These are phyloP conservation scores for Cryptocheilus praepositus DNA, from an alignment of 2,888 invertebrate genomes.

Conservation along the genomic window DNA sequence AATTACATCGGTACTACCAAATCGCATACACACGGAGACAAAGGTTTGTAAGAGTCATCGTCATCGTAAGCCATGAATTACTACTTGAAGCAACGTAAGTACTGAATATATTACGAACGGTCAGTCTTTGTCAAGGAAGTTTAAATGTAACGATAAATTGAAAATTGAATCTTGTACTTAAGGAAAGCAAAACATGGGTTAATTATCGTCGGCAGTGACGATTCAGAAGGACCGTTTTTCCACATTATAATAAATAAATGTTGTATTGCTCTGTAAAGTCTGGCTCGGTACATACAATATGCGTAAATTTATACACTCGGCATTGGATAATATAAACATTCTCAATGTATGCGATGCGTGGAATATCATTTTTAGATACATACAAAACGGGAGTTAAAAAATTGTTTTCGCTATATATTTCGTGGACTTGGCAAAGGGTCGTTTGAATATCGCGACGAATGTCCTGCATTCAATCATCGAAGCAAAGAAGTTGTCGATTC, in stretches of 20 bases:
- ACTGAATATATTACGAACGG: slow-evolving; percentile 37
- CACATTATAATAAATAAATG: slow-evolving; percentile 62
- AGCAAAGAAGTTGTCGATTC: slow-evolving; percentile 14
- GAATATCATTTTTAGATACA: slow-evolving; percentile 30
- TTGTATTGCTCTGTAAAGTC: slow-evolving; percentile 62
- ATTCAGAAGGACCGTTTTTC: slow-evolving; percentile 37
- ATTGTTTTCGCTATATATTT: slow-evolving; percentile 18
- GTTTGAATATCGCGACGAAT: slow-evolving; percentile 34
- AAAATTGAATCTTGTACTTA: neutral
- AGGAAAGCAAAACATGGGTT: slow-evolving; percentile 16
- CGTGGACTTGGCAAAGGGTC: slow-evolving; percentile 26
- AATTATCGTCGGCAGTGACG: slow-evolving; percentile 45
- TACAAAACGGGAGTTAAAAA: slow-evolving; percentile 18
- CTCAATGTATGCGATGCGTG: slow-evolving; percentile 50
- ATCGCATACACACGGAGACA: slow-evolving; percentile 19
- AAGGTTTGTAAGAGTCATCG: slow-evolving; percentile 32
- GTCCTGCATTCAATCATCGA: slow-evolving; percentile 49
- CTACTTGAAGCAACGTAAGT: slow-evolving; percentile 19
- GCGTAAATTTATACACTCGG: slow-evolving; percentile 54
- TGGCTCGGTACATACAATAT: slow-evolving; percentile 60
- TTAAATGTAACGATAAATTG: slow-evolving; percentile 14
- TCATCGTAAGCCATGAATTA: slow-evolving; percentile 38
- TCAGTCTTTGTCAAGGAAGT: slow-evolving; percentile 53
- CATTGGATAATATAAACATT: slow-evolving; percentile 59
- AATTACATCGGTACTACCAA: slow-evolving; percentile 2